Conservation (phyloP, 2,797 vertebrate genomes). For the Hippocampus kuda region DNA sequence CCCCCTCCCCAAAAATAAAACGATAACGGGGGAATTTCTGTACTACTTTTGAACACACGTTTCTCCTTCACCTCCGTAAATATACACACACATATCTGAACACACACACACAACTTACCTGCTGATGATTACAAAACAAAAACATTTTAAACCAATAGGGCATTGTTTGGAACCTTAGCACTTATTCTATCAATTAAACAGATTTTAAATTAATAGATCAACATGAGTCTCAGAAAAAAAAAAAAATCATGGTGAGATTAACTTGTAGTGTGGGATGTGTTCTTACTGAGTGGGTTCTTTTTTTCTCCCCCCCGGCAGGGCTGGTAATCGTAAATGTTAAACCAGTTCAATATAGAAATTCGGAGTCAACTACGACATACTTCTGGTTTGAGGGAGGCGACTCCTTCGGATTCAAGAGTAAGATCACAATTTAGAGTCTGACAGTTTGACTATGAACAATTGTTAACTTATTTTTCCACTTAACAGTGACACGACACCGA, state of each 20-base stretch:
- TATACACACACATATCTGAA: neutral
- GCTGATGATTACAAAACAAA: slow-evolving; percentile 19
- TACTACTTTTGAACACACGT: neutral
- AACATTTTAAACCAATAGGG: slow-evolving; percentile 1
- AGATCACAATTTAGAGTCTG: neutral
- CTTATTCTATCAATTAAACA: neutral
- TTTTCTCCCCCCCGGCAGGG: neutral
- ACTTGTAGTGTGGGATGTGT: no score
- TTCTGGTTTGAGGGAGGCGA: no score
- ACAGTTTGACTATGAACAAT: neutral
- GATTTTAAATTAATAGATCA: slow-evolving; percentile 15
- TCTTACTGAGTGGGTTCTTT: no score
- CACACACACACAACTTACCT: slow-evolving; percentile 42
- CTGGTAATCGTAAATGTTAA: neutral
- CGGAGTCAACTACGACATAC: no score
- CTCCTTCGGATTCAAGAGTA: no score
- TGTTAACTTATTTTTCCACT: neutral
- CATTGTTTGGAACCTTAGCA: neutral
- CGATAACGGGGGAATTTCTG: neutral
- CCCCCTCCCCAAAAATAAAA: no score
- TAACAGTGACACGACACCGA: neutral
- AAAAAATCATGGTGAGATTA: neutral
- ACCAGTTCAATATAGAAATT: no score
- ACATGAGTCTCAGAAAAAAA: neutral
- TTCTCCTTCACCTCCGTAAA: slow-evolving; percentile 1